Conservation (phyloP, 2,113 vertebrate genomes). For the Zosterops hypoxanthus region DNA sequence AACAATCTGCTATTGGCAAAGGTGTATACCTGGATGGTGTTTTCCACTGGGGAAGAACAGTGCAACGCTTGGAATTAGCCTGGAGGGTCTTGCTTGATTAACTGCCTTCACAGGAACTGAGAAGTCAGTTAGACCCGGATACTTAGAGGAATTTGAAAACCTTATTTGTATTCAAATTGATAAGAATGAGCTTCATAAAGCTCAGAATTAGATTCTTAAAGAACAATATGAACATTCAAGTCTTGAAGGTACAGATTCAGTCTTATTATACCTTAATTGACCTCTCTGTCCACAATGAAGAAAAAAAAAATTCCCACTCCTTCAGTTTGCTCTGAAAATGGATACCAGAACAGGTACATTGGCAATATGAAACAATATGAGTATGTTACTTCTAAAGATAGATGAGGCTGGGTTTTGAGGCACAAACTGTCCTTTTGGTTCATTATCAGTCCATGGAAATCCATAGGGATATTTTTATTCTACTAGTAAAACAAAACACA, state of each 20-base stretch:
- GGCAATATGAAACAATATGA: not conserved
- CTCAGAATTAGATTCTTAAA: not conserved
- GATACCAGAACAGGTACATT: not conserved
- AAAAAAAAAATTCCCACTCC: not conserved
- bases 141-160: not conserved
- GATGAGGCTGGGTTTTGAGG: not conserved
- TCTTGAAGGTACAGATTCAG: not conserved
- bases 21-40: not conserved
- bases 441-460: not conserved
- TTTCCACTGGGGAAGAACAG: not conserved
- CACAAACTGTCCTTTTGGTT: not conserved
- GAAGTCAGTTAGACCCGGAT: not conserved
- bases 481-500: not conserved
- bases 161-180: not conserved
- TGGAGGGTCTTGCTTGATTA: not conserved
- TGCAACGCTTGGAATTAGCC: not conserved
- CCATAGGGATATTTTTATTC: not conserved
- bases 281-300: not conserved
- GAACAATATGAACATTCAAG: not conserved
- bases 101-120: not conserved
- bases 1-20: not conserved
- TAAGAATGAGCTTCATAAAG: not conserved
- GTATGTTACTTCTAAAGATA: not conserved
- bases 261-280: not conserved
- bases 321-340: not conserved